These are phyloP conservation scores for Alaudala cheleensis DNA, from an alignment of 2,113 vertebrate species.

Conservation along the genomic window DNA sequence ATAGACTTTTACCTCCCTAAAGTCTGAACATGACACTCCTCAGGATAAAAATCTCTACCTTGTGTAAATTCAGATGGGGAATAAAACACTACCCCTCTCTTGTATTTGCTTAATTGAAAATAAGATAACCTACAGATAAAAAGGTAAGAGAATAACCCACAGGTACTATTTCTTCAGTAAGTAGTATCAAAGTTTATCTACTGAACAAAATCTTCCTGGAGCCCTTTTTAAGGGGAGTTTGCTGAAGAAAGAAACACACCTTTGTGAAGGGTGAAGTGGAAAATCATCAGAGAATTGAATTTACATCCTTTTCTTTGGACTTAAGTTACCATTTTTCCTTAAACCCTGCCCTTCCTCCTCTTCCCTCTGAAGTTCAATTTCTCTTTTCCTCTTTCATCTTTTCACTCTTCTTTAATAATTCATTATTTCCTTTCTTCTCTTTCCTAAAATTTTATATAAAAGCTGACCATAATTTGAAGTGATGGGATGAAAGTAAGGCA, in stretches of 20 bases:
- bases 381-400: constrained; percentile 17
- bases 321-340: background rate
- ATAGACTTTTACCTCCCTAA: background rate
- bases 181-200: background rate
- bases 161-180: background rate
- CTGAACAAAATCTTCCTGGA: background rate
- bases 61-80: background rate
- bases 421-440: background rate
- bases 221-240: background rate
- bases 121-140: background rate
- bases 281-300: background rate
- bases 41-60: background rate
- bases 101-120: background rate
- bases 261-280: background rate
- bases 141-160: background rate
- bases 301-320: background rate
- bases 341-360: background rate
- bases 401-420: background rate
- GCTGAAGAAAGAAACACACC: background rate
- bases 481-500: background rate
- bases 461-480: background rate
- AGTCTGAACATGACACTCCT: background rate
- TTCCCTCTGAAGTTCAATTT: background rate
- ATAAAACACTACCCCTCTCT: background rate
- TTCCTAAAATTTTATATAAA: background rate